Evolutionary conservation across 2,113 vertebrate species (phyloP), one percentile per base, ranked within the genome.

Genomic region (Cyanistes caeruleus): DNA sequence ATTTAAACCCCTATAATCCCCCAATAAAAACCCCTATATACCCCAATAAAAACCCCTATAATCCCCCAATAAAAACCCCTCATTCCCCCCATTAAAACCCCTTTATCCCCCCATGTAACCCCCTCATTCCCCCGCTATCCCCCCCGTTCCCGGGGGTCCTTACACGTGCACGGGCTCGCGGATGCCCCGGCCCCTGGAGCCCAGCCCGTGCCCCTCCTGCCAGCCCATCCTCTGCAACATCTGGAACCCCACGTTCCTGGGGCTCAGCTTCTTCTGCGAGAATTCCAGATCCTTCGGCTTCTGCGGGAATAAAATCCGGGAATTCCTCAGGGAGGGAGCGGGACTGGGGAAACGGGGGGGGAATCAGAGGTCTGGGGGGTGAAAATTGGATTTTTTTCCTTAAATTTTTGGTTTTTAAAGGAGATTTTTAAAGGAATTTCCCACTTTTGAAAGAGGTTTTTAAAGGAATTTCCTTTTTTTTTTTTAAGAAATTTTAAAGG

Each of bases 171-270:
- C 12, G 60, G 60, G 60, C 60, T 62, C 60, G 0, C 60, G 60
- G 60, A 62, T 62, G 18, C 60, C 60, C 17, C 59, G 17, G 12
- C 59, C 59, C 25, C 51, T 8, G 13, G 25, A 98, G 35, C 99
- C 99, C 13, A 99, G 98, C 49, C 99, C 99, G 1, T 98, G 98
- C 7, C 99, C 99, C 88, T 99, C 99, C 92, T 99, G 99, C 99
- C 99, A 99, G 95, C 99, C 99, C 99, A 99, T 99, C 97, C 98
- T 99, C 98, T 99, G 99, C 28, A 99, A 98, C 99, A 99, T 99
- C 95, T 99, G 98, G 98, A 99, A 99, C 43, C 99, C 99, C 62
- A 99, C 98, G 78, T 99, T 99, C 97, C 99, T 98, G 95, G 99
- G 98, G 0, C 99, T 99, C 95, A 99, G 97, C 82, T 99, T 99